Evolutionary conservation across 2,888 invertebrate genomes (phyloP).

Genomic region (Augochlorella aurata): DNA sequence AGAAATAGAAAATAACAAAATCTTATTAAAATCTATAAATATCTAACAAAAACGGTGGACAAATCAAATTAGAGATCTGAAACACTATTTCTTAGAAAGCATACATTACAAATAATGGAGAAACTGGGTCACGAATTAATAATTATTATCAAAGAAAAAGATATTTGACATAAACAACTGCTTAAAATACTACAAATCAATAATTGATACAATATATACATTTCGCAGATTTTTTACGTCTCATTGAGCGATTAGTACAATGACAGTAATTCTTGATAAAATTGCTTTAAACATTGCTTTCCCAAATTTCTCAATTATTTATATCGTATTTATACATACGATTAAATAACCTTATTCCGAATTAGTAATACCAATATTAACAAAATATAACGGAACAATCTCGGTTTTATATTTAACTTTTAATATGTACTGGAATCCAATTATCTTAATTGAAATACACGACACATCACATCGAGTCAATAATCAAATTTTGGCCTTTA

Average conservation of each 20-base stretch:
- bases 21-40: neutral
- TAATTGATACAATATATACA: constrained; percentile 2
- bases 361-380: constrained; percentile 5
- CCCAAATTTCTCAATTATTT: constrained; percentile 44
- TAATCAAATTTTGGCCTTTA: neutral
- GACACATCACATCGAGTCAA: neutral
- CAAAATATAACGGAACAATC: constrained; percentile 18
- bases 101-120: constrained; percentile 24
- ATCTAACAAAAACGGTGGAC: neutral
- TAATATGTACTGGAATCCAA: constrained; percentile 1
- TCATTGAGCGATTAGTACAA: neutral
- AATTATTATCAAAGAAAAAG: neutral
- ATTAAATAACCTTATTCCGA: constrained; percentile 14
- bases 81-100: neutral
- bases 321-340: neutral
- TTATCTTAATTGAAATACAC: constrained; percentile 5
- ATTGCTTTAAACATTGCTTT: constrained; percentile 40
- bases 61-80: neutral
- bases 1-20: neutral
- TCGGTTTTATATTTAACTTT: neutral
- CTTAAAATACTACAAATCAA: neutral
- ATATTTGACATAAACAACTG: neutral
- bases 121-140: constrained; percentile 26
- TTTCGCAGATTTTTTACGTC: constrained; percentile 1
- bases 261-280: neutral